Conservation (phyloP, 2,797 vertebrate species). For the Darevskia mixta region DNA sequence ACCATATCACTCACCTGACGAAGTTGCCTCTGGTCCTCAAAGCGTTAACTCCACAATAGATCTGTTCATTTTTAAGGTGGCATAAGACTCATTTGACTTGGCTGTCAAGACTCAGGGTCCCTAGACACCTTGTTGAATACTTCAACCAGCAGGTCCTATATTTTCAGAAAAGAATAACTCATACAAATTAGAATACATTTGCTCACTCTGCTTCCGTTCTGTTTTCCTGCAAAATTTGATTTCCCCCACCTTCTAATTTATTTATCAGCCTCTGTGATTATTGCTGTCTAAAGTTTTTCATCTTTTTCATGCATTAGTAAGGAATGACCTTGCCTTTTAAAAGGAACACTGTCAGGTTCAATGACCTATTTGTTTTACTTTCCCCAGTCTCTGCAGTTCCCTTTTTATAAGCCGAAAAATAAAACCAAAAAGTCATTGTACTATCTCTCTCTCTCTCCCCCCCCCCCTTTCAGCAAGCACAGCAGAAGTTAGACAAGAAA, state of each 20-base stretch:
- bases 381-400: conserved; percentile 41
- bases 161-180: neutral
- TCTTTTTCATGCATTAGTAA: conserved; percentile 33
- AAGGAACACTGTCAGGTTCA: conserved; percentile 33
- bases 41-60: neutral
- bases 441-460: neutral
- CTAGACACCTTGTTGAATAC: neutral
- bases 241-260: neutral
- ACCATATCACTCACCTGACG: neutral
- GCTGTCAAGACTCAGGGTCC: neutral
- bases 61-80: neutral
- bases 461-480: conserved; percentile 30
- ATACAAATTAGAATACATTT: conserved; percentile 6
- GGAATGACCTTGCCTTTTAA: conserved; percentile 43
- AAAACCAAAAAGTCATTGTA: conserved; percentile 22
- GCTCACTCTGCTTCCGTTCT: neutral
- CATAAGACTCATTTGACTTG: neutral
- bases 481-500: conserved; percentile 44
- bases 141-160: neutral
- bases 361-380: conserved; percentile 50
- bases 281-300: neutral
- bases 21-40: neutral
- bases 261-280: neutral
- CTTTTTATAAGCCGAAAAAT: conserved; percentile 58
- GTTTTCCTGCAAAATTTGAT: neutral